Evolutionary conservation across 2,113 vertebrate genomes (phyloP), one percentile per base, ranked within the genome.

Genomic region (Apteryx owenii): DNA sequence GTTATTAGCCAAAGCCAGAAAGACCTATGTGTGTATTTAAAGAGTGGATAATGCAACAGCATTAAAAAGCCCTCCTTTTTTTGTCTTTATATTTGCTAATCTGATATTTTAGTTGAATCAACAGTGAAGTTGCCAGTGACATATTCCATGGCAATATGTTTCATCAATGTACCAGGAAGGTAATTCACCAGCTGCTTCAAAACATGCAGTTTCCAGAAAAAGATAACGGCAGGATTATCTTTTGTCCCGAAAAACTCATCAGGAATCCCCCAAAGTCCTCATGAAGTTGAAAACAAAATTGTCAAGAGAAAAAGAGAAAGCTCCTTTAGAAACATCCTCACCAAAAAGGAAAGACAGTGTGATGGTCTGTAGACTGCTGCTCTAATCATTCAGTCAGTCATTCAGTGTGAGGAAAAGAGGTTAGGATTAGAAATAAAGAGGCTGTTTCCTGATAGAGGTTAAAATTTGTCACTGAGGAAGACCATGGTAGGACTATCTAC

Each of bases 1-100:
- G 97, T 89, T 95, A 97, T 95, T 96, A 96, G 83, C 61, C 86
- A 92, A 97, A 95, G 93, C 77, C 96, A 96, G 90, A 94, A 90
- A 93, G 86, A 97, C 92, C 94, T 96, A 92, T 97, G 90, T 88
- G 78, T 91, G 71, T 81, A 92, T 90, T 96, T 95, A 95, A 94
- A 90, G 65, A 95, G 69, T 65, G 44, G 69, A 81, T 38, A 88
- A 90, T 3, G 19, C 29, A 94, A 89, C 15, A 76, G 26, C 16
- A 80, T 79, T 84, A 9, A 62, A 93, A 56, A 88, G 48, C 2
- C 7, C 28, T 28, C 1, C 1, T 1, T 26, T 91, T 94, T 12
- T 36, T 58, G 25, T 42, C 29, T 38, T 88, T 77, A 9, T 66
- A 64, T 81, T 82, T 82, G 38, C 11, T 65, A 77, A 81, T 89